Base-by-base conservation (phyloP, 1,140 invertebrate genomes). In the Leptinotarsa lineolata region DNA sequence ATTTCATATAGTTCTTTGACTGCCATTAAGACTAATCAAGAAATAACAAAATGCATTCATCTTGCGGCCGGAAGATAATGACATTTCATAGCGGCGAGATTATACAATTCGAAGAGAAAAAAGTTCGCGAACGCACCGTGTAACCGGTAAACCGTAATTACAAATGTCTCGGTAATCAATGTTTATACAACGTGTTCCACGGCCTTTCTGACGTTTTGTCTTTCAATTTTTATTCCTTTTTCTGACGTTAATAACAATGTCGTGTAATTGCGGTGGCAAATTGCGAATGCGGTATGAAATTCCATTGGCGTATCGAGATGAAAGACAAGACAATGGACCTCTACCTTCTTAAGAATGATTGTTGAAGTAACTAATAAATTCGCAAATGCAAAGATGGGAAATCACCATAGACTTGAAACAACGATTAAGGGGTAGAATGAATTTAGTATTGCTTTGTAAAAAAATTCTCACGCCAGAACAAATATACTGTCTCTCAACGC, bases 261-360 rank as follows among this genome's bases (percentile, higher is more conserved):
- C 63, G 24, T 65, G 63, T 65, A 65, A 65, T 65, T 65, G 63
- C 63, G 63, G 63, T 65, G 63, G 63, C 63, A 65, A 65, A 65
- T 65, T 65, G 63, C 63, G 24, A 22, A 15, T 54, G 15, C 16
- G 48, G 48, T 16, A 54, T 16, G 16, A n/a, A 54, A 4, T 54
- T 54, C 48, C 48, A 54, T 15, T 54, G 48, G 48, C 48, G 48
- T 18, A 54, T 54, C 48, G 5, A 11, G 30, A 0, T 39, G 11
- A 39, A 39, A 39, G 30, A 39, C 30, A 39, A 39, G 30, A 39
- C 30, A 39, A 39, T 39, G 30, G 30, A 39, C 2, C 30, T 39
- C 30, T 11, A 39, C 2, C 30, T 39, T 39, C 30, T 39, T 11
- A 39, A 39, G 30, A 39, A 39, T 39, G 30, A 8, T 2, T 39